A percentile compares a stretch with the other conserved stretches of the same genome.
phyloP scores from a whole-genome alignment of 2,888 invertebrate genomes.

The Caenorhabditis macrosperma region DNA sequence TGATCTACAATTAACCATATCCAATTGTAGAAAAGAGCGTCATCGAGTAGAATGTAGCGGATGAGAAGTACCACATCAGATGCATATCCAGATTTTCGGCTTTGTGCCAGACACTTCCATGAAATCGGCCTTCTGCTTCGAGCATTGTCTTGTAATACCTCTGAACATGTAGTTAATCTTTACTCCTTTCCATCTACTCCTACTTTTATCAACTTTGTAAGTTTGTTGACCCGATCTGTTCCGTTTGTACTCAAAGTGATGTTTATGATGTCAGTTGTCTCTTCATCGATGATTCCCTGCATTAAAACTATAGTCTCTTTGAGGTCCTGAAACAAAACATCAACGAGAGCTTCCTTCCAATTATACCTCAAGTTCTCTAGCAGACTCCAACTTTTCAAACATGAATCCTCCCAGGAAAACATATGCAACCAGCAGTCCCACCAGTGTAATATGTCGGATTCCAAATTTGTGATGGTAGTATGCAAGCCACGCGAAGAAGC shows the following conservation, averaged over 20 bases:
- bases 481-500: conserved; percentile 68
- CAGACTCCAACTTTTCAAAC: conserved; percentile 68
- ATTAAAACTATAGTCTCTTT: conserved; percentile 58
- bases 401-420: conserved; percentile 70
- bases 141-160: conserved; percentile 71
- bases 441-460: conserved; percentile 68
- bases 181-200: neutral
- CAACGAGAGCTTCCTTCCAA: neutral
- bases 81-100: conserved; percentile 73
- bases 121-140: conserved; percentile 69
- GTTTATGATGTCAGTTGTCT: conserved; percentile 56
- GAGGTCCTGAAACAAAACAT: conserved; percentile 45
- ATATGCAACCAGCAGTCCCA: conserved; percentile 64
- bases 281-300: conserved; percentile 63
- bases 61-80: conserved; percentile 69
- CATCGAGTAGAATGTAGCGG: conserved; percentile 73
- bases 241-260: conserved; percentile 57
- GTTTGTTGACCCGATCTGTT: conserved; percentile 49
- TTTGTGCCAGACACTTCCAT: conserved; percentile 72
- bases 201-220: conserved; percentile 59
- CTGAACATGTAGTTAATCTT: conserved; percentile 50
- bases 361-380: conserved; percentile 60
- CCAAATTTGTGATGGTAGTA: conserved; percentile 74
- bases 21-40: conserved; percentile 75
- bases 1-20: too few species aligned